Base-by-base conservation (phyloP, 2,888 invertebrate genomes). In the Pandemis corylana region DNA sequence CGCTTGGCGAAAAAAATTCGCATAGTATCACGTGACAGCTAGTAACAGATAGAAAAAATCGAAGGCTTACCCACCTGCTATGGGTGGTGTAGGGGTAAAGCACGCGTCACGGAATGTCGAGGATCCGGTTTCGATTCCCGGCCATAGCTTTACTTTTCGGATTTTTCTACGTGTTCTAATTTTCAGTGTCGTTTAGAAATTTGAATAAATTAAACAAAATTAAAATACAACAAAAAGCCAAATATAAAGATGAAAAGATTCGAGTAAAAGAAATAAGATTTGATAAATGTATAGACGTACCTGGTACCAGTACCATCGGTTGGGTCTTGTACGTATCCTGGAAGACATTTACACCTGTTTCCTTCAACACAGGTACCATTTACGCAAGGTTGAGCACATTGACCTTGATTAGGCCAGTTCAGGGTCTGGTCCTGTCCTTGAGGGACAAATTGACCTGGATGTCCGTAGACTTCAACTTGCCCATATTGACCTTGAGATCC, bases 311-410 rank as follows among this genome's bases (percentile, higher is more conserved):
- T 80, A 6, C 84, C 80, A 71, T 94, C 90, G 1, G 82, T 80
- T n/a, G 77, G 87, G 77, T 95, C 95, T 46, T 82, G 75, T 0
- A 89, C 78, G 74, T 95, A 96, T 56, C 96, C 96, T 12, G 88
- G 76, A 72, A 95, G 93, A 78, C 96, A 96, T 7, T 90, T 90
- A 84, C 97, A 97, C 51, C 78, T 83, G 76, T 91, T 89, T 1
- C 83, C 82, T 70, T 82, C 89, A 9, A 95, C 94, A 84, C 97
- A 97, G 44, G 95, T 90, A 20, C 96, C 97, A 80, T 97, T 97
- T 69, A 96, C 85, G 79, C 97, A 97, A 9, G 96, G 95, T 41
- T 93, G 90, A 5, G 95, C 94, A 82, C 97, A 97, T n/a, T 90
- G 74, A n/a, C 66, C 75, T 9, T 44, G 61, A 6, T 65, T 15